phyloP scores from a whole-genome alignment of 2,888 invertebrate genomes.

The Drosophila heteroneura region DNA sequence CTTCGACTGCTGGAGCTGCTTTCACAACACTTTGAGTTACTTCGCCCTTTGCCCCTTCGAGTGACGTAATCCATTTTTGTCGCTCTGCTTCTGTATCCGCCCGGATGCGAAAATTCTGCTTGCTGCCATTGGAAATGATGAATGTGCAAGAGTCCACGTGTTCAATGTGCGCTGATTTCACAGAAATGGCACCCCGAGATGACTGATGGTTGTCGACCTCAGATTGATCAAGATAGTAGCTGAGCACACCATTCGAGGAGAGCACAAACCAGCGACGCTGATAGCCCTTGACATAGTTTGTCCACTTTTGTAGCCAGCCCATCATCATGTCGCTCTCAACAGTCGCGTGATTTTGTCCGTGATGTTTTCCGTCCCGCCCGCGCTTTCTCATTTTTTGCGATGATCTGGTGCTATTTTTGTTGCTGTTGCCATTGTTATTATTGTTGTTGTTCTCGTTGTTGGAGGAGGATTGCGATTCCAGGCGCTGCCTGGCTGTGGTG shows the following conservation, averaged over 20 bases:
- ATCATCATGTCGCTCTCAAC: slow-evolving; percentile 80
- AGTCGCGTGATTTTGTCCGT: slow-evolving; percentile 1
- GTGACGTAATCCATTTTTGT: slow-evolving; percentile 98
- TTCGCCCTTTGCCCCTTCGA: slow-evolving; percentile 95
- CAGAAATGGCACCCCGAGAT: slow-evolving; percentile 98
- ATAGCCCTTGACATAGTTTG: slow-evolving; percentile 99
- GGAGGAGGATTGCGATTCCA: slow-evolving; percentile 8
- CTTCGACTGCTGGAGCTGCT: slow-evolving; percentile 62
- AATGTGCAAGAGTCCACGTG: slow-evolving; percentile 98
- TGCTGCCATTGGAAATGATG: slow-evolving; percentile 97
- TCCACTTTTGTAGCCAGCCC: slow-evolving; percentile 99
- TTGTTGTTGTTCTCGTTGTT: slow-evolving; percentile 7
- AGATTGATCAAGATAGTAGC: slow-evolving; percentile 94
- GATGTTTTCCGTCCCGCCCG: background rate
- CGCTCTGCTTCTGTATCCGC: slow-evolving; percentile 98
- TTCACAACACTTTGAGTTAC: slow-evolving; percentile 89
- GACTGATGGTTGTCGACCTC: slow-evolving; percentile 93
- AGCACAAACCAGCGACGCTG: slow-evolving; percentile 99
- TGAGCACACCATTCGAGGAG: slow-evolving; percentile 94
- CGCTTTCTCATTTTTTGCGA: slow-evolving; percentile 30
- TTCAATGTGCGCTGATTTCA: slow-evolving; percentile 95
- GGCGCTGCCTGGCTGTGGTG: slow-evolving; percentile 17
- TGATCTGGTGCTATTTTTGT: slow-evolving; percentile 14
- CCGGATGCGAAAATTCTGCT: slow-evolving; percentile 94
- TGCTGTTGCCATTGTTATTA: background rate